Evolutionary conservation across 1,140 invertebrate genomes (phyloP).

Genomic region (Macrotrachela quadricornifera): DNA sequence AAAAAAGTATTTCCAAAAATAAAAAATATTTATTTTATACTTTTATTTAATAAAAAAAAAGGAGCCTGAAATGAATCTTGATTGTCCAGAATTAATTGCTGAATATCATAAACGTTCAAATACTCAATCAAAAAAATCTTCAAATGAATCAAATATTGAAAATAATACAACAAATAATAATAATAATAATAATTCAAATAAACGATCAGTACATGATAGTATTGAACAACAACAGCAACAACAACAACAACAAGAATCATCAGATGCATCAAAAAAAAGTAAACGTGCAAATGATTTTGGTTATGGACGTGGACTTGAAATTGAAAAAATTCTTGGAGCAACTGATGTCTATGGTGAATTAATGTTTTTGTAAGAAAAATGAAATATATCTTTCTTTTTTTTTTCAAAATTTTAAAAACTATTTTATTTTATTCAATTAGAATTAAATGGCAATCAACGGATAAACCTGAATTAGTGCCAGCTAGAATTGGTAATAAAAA

Average conservation of each 20-base stretch:
- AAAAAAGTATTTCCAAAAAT: slow-evolving; percentile 17
- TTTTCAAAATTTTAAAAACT: too few species aligned
- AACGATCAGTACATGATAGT: too few species aligned
- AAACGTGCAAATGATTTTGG: slow-evolving; percentile 30
- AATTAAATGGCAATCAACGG: slow-evolving; percentile 46
- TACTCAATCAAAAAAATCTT: slow-evolving; percentile 17
- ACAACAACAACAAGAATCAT: too few species aligned
- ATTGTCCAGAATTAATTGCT: slow-evolving; percentile 71
- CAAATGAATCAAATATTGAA: background rate
- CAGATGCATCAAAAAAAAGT: too few species aligned
- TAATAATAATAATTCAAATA: slow-evolving; percentile 18
- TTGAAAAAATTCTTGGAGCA: slow-evolving; percentile 79
- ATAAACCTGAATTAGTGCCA: slow-evolving; percentile 78
- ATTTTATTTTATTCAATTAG: too few species aligned
- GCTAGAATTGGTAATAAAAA: slow-evolving; percentile 67
- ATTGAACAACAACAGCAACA: too few species aligned
- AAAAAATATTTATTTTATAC: background rate
- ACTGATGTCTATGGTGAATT: slow-evolving; percentile 73
- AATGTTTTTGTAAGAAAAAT: slow-evolving; percentile 92
- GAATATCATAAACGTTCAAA: slow-evolving; percentile 49
- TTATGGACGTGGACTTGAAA: slow-evolving; percentile 67
- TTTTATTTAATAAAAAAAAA: slow-evolving; percentile 2
- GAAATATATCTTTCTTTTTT: too few species aligned
- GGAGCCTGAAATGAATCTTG: slow-evolving; percentile 39
- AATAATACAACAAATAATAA: slow-evolving; percentile 14